Evolutionary conservation across 2,797 vertebrate genomes (phyloP).

Genomic region (Masticophis lateralis): DNA sequence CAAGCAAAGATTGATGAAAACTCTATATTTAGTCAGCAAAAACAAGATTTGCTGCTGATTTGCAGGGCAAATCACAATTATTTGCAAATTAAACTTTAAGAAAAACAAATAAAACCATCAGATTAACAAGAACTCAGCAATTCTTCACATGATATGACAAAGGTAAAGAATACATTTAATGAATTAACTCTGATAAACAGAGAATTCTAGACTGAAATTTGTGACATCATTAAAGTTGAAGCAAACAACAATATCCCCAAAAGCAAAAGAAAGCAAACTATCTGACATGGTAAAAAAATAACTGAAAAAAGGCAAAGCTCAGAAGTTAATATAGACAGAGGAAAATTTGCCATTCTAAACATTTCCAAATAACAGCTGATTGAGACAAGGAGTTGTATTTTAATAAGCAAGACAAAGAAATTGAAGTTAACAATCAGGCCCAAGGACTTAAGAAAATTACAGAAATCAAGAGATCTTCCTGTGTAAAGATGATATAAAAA

Average conservation of each 20-base stretch:
- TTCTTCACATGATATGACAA: background rate
- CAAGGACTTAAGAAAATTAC: background rate
- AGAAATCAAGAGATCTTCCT: background rate
- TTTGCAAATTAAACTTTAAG: background rate
- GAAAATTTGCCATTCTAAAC: background rate
- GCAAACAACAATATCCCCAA: background rate
- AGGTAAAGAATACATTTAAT: background rate
- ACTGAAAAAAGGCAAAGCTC: background rate
- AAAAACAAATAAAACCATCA: background rate
- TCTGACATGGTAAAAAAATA: background rate
- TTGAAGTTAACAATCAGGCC: background rate
- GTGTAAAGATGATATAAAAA: background rate
- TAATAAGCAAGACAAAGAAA: background rate
- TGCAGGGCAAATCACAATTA: background rate
- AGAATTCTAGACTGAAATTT: background rate
- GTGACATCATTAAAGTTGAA: background rate
- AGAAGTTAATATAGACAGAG: background rate
- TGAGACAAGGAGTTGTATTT: background rate
- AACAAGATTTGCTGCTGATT: background rate
- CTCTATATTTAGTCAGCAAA: background rate
- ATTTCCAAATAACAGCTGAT: background rate
- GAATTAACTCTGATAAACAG: background rate
- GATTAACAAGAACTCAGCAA: background rate
- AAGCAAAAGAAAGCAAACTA: background rate
- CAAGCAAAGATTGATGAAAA: background rate